phyloP scores from a whole-genome alignment of 2,113 vertebrate genomes.

The Melanostigma gelatinosum region DNA sequence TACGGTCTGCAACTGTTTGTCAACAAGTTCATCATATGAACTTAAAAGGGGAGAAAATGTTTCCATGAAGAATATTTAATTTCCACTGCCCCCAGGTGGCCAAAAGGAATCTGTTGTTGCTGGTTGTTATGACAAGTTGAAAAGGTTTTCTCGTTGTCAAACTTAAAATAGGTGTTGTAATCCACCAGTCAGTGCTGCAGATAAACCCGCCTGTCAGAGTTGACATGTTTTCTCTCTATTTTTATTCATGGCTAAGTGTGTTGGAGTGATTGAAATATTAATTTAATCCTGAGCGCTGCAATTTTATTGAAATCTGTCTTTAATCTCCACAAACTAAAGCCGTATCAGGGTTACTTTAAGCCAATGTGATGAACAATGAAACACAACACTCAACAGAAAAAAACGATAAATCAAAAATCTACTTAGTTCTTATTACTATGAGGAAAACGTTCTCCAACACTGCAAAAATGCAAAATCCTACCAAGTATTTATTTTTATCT shows the following conservation, averaged over 20 bases:
- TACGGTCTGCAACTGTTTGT: background rate
- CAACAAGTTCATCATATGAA: background rate
- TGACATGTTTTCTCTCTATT: background rate
- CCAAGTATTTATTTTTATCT: too few species aligned
- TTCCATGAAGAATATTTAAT: too few species aligned
- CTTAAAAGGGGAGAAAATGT: background rate
- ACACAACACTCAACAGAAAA: slow-evolving; percentile 2
- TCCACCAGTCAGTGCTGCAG: slow-evolving; percentile 3
- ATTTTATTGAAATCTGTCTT: slow-evolving; percentile 21
- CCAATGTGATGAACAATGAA: slow-evolving; percentile 28
- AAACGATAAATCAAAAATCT: background rate
- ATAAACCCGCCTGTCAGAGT: slow-evolving; percentile 21
- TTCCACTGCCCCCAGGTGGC: background rate
- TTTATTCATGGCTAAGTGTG: slow-evolving; percentile 2
- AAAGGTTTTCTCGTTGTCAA: background rate
- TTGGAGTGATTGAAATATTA: slow-evolving; percentile 23
- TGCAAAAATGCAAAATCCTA: background rate
- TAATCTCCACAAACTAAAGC: slow-evolving; percentile 39
- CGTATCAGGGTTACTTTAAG: slow-evolving; percentile 19
- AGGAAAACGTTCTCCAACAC: background rate
- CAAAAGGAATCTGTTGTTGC: background rate
- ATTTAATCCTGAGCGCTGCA: slow-evolving; percentile 12
- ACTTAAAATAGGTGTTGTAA: background rate
- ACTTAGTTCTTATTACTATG: background rate
- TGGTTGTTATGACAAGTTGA: background rate